phyloP scores from a whole-genome alignment of 1,140 invertebrate genomes.

The Triops cancriformis region DNA sequence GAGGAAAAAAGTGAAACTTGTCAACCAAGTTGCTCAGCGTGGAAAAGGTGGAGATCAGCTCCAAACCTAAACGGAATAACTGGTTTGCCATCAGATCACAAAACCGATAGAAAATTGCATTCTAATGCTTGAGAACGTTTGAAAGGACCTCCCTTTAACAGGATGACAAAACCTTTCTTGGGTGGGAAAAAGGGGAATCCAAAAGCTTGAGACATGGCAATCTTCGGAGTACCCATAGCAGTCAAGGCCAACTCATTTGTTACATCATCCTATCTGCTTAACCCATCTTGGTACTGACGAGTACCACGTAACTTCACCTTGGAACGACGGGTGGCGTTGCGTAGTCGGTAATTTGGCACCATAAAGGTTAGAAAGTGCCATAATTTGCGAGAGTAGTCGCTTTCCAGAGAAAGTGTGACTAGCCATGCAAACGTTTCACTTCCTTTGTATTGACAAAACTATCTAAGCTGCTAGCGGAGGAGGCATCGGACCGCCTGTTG shows the following conservation, averaged over 20 bases:
- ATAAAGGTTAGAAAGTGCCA: not conserved
- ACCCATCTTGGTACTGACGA: not conserved
- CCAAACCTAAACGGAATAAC: not conserved
- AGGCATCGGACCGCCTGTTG: too few relatives aligned
- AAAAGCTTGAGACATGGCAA: not conserved
- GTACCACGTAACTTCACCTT: not conserved
- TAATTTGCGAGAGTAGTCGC: not conserved
- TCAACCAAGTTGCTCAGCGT: not conserved
- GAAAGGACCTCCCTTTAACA: not conserved
- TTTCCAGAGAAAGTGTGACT: conserved; percentile 3
- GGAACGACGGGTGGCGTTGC: not conserved
- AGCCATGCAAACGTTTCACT: not conserved
- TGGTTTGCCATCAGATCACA: not conserved
- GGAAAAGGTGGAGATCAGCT: not conserved
- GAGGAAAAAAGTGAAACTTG: not conserved
- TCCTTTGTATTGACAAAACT: not conserved
- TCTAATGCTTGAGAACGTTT: not conserved
- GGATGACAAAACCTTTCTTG: not conserved
- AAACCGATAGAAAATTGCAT: not conserved
- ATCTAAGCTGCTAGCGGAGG: too few relatives aligned
- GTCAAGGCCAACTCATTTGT: not conserved
- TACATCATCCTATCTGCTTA: not conserved
- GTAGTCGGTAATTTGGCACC: not conserved
- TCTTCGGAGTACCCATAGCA: not conserved
- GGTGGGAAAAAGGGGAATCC: not conserved